Conservation (phyloP, 1,140 invertebrate genomes). For the Pseudomyrmex concolor region DNA sequence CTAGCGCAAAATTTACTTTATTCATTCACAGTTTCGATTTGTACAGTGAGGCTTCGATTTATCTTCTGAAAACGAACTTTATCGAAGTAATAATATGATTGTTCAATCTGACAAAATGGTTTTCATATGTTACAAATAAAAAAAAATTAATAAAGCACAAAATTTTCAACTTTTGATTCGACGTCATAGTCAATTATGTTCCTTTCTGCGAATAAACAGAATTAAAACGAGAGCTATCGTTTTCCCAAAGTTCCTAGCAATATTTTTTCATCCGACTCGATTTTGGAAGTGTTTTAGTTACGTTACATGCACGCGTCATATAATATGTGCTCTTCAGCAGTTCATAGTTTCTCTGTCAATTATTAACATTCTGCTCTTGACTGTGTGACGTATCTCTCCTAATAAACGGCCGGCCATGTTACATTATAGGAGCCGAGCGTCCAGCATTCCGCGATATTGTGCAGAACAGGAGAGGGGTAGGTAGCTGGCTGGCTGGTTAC, state of each 20-base stretch:
- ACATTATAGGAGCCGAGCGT: constrained; percentile 62
- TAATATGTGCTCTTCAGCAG: constrained; percentile 33
- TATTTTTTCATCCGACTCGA: constrained; percentile 53
- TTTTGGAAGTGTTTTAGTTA: constrained; percentile 21
- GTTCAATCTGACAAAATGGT: no score
- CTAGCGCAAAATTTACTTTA: no score
- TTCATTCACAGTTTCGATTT: no score
- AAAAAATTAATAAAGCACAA: no score
- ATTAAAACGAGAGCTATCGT: no score
- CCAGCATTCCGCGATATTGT: constrained; percentile 64
- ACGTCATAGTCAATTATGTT: no score
- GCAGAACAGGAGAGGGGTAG: not conserved
- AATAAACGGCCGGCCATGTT: constrained; percentile 65
- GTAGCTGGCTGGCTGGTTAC: constrained; percentile 1
- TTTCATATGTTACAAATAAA: no score
- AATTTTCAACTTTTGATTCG: no score
- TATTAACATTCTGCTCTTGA: constrained; percentile 46
- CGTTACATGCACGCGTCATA: not conserved
- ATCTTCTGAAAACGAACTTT: no score
- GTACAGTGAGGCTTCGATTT: no score
- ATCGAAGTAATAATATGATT: no score
- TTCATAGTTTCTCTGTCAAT: constrained; percentile 61
- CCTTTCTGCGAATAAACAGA: not conserved
- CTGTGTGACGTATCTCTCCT: constrained; percentile 31
- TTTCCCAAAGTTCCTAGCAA: not conserved